These are phyloP conservation scores for human DNA, from an alignment of 2,113 vertebrate species.

Conservation along the genomic window GRCh38 chr12:14400501-14401000, in stretches of 20 bases:
- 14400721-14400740: not conserved
- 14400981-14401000: conserved; percentile 10
- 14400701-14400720: not conserved
- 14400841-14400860: not conserved
- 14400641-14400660: not conserved
- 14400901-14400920: not conserved
- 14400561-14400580: not conserved
- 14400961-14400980: conserved; percentile 18
- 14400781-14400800: not conserved
- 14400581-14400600: not conserved
- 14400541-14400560: not conserved
- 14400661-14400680: not conserved
- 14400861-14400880: not conserved
- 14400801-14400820: not conserved
- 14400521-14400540: not conserved
- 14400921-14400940: not conserved
- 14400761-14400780: not conserved
- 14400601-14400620: not conserved
- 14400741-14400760: not conserved
- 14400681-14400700: not conserved
- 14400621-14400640: not conserved
- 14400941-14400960: conserved; percentile 4
- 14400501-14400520: not conserved
- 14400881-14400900: not conserved
- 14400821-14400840: not conserved